phyloP scores from a whole-genome alignment of 2,888 invertebrate genomes.

The Cerastis rubricosa region DNA sequence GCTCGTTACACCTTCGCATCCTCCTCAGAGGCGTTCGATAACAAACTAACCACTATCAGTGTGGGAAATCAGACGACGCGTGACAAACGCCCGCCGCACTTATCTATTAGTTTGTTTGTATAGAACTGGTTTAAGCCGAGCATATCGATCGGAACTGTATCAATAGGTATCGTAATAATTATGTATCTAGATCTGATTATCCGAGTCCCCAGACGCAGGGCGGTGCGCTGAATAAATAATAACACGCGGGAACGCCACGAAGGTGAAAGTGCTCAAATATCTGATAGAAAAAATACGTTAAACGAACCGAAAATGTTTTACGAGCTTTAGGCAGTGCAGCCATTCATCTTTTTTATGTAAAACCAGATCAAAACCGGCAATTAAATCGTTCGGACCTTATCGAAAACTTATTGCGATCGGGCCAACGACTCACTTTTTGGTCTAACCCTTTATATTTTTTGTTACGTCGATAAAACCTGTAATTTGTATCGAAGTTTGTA shows the following conservation, averaged over 20 bases:
- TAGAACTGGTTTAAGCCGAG: constrained; percentile 69
- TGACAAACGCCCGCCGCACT: constrained; percentile 69
- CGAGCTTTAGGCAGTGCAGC: constrained; percentile 86
- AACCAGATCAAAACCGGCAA: constrained; percentile 90
- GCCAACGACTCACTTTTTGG: constrained; percentile 90
- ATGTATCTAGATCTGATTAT: constrained; percentile 85
- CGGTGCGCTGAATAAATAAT: constrained; percentile 84
- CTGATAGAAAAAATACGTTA: constrained; percentile 84
- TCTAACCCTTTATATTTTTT: constrained; percentile 90
- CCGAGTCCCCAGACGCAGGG: constrained; percentile 76
- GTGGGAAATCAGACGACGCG: constrained; percentile 73
- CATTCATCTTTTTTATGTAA: constrained; percentile 91
- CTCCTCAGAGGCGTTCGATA: constrained; percentile 74
- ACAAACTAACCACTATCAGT: constrained; percentile 70
- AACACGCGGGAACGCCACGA: constrained; percentile 74
- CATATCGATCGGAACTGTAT: constrained; percentile 67
- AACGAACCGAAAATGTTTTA: constrained; percentile 85
- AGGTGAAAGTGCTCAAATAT: constrained; percentile 87
- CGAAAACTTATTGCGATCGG: constrained; percentile 91
- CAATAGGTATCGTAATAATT: constrained; percentile 76
- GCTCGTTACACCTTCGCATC: constrained; percentile 84
- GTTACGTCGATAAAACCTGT: constrained; percentile 88
- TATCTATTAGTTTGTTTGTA: constrained; percentile 65
- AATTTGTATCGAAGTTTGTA: constrained; percentile 89
- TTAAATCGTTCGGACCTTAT: constrained; percentile 90